Evolutionary conservation across 1,140 invertebrate species (phyloP), one percentile per base, ranked within the genome.

Genomic region (Amphibalanus amphitrite): DNA sequence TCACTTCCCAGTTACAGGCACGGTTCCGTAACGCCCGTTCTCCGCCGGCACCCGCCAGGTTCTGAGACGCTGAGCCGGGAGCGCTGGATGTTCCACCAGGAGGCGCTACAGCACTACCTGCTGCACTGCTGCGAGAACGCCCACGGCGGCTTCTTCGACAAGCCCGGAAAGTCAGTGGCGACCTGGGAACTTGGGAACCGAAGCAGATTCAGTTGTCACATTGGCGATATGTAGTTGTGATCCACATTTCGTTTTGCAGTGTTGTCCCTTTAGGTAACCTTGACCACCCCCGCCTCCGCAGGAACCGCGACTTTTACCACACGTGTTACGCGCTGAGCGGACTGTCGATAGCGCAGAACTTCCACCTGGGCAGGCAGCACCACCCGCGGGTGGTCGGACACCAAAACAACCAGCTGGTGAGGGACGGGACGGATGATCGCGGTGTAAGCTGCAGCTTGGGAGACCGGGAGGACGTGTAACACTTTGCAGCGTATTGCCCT

Each of bases 321-420:
- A 97, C 95, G 0, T 98, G 95, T 81, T 98, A 99, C 78, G 89
- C 89, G 3, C 81, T 98, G 3, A 95, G 93, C 83, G 97, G 96
- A n/a, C 81, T 98, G 28, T 93, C 95, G 28, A 83, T 97, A 70
- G 89, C 94, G 38, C 96, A 98, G 81, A 89, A 95, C 83, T 89
- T 88, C 67, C 81, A 64, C 78, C 77, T 73, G 72, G 82, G 40
- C 75, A 77, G 30, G 76, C 82, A 40, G 47, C 47, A 33, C 47
- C 67, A 69, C 65, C 33, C 67, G 74, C 81, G 78, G 79, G 82
- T 87, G 71, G 78, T 87, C 72, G 87, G 87, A 47, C 79, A 82
- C 75, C 78, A 83, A 65, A 78, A 80, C 30, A 89, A 89, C 79
- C 82, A 86, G 81, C 76, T 89, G 78, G 47, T 59, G 47, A 59